phyloP scores from a whole-genome alignment of 2,797 vertebrate species.

The Sebastes iracundus region DNA sequence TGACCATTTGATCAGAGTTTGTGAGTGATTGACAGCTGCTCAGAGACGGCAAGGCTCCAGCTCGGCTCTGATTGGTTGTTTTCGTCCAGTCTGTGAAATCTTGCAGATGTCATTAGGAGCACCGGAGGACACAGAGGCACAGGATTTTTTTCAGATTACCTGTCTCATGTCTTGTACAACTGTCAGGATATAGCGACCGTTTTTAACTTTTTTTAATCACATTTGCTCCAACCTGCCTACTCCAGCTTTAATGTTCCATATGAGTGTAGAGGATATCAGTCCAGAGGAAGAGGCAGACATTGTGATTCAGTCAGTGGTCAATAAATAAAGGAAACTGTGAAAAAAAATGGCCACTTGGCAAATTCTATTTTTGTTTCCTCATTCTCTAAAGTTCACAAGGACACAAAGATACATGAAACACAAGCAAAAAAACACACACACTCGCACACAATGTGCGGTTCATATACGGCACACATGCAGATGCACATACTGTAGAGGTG shows the following conservation, averaged over 20 bases:
- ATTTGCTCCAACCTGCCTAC: too few relatives aligned
- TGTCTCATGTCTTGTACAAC: too few relatives aligned
- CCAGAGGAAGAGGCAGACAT: neutral
- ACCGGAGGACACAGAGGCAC: too few relatives aligned
- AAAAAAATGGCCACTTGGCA: constrained; percentile 30
- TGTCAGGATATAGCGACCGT: too few relatives aligned
- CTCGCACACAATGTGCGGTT: neutral
- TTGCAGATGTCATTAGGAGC: too few relatives aligned
- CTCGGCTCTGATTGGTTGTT: too few relatives aligned
- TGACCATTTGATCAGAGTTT: too few relatives aligned
- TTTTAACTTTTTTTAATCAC: too few relatives aligned
- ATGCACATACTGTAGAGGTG: constrained; percentile 16
- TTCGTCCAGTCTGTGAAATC: too few relatives aligned
- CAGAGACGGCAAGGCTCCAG: too few relatives aligned
- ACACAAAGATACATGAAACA: constrained; percentile 9
- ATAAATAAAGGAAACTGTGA: neutral
- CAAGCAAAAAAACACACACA: neutral
- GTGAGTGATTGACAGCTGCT: too few relatives aligned
- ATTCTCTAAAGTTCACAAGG: constrained; percentile 18
- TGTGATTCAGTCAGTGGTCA: neutral
- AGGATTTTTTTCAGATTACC: too few relatives aligned
- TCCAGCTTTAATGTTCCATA: neutral
- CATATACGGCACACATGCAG: constrained; percentile 13
- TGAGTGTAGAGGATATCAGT: neutral
- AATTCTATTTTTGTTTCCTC: constrained; percentile 45